A percentile compares a stretch with the other conserved stretches of the same genome.
phyloP scores from a whole-genome alignment of 1,140 invertebrate species.

The Drosophila persimilis region DNA sequence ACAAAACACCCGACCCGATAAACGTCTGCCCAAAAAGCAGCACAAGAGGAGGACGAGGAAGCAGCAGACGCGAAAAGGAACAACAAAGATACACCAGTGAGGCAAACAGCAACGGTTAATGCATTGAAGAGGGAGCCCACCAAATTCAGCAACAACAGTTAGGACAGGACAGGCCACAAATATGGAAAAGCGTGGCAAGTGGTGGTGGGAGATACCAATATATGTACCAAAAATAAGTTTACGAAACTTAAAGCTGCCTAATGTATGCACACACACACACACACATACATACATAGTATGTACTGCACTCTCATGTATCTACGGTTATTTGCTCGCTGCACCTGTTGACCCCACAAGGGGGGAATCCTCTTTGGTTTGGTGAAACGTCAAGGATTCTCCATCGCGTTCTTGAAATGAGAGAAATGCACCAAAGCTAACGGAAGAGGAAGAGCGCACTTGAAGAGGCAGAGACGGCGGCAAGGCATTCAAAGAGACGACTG shows the following conservation, averaged over 20 bases:
- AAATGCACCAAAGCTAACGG: constrained; percentile 17
- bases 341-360: constrained; percentile 42
- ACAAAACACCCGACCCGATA: constrained; percentile 30
- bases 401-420: constrained; percentile 2
- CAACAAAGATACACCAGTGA: constrained; percentile 40
- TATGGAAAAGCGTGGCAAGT: too few relatives aligned
- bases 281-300: background rate
- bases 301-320: too few relatives aligned
- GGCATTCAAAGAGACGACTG: constrained; percentile 10
- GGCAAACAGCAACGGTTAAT: constrained; percentile 30
- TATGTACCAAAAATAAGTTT: too few relatives aligned
- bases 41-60: constrained; percentile 19
- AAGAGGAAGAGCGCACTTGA: constrained; percentile 8
- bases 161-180: too few relatives aligned
- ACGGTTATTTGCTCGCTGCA: constrained; percentile 12
- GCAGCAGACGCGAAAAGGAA: constrained; percentile 39
- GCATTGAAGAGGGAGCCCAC: constrained; percentile 27
- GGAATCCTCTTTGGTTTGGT: constrained; percentile 12
- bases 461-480: background rate
- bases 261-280: constrained; percentile 28
- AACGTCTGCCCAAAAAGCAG: constrained; percentile 13
- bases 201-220: too few relatives aligned
- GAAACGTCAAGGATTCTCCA: constrained; percentile 26
- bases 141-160: background rate
- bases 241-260: constrained; percentile 21